A percentile compares a stretch with the other conserved stretches of the same genome.
Conservation (phyloP, 2,888 invertebrate species). For the Salpingus planirostris region DNA sequence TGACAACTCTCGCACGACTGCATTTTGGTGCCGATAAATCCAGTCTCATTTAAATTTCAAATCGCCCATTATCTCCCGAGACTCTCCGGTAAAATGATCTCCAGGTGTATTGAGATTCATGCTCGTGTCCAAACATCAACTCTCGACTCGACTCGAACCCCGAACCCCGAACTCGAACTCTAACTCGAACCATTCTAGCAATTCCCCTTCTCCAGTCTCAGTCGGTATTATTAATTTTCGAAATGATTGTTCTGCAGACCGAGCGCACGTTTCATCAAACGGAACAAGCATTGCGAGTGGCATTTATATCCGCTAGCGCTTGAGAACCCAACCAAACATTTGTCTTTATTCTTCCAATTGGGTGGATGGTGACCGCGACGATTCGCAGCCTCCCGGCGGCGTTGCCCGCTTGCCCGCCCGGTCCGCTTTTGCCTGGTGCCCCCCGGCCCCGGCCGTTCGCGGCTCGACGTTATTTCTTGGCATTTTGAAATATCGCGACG, state of each 20-base stretch:
- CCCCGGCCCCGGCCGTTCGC: constrained; percentile 9
- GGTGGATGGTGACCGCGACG: constrained; percentile 36
- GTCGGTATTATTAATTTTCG: constrained; percentile 30
- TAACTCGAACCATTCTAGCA: constrained; percentile 7
- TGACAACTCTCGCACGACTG: constrained; percentile 32
- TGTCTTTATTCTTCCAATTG: constrained; percentile 47
- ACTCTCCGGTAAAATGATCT: constrained; percentile 31
- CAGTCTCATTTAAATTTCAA: constrained; percentile 38
- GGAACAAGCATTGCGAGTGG: constrained; percentile 40
- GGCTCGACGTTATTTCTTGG: constrained; percentile 28
- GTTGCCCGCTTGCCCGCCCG: too few relatives aligned
- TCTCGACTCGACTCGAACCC: too few relatives aligned
- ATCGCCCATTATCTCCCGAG: constrained; percentile 35
- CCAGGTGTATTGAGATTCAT: constrained; percentile 29
- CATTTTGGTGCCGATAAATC: constrained; percentile 35
- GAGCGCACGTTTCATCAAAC: constrained; percentile 38
- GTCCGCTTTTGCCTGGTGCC: too few relatives aligned
- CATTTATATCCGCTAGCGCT: constrained; percentile 40
- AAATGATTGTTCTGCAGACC: constrained; percentile 30
- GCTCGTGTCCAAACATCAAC: constrained; percentile 20
- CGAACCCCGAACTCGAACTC: too few relatives aligned
- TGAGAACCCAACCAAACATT: constrained; percentile 41
- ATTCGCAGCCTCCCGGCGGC: constrained; percentile 26
- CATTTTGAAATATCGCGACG: constrained; percentile 39
- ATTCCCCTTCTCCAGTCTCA: too few relatives aligned